Base-by-base conservation (phyloP, 2,888 invertebrate genomes). In the Tetranychus truncatus region DNA sequence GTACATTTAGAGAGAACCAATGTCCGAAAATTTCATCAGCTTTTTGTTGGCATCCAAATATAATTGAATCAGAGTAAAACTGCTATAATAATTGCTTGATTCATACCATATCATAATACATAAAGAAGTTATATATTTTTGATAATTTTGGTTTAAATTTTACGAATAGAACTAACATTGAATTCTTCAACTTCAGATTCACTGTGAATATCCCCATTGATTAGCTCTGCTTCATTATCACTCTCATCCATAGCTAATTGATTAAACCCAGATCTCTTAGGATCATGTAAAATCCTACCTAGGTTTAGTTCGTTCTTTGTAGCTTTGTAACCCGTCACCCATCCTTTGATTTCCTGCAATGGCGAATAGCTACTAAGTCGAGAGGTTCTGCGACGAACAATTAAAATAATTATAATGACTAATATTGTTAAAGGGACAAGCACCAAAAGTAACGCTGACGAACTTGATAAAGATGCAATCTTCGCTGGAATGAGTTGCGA, bases 201-300 rank as follows among this genome's bases (percentile, higher is more conserved):
- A 73, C 77, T 78, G 11, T 76, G 74, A 44, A 77, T 77, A 45
- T 78, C 78, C 2, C 11, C 20, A 8, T 77, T 79, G 78, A 88
- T 88, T 6, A 67, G n/a, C 6, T 67, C 67, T 15, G n/a, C 15
- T n/a, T 45, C 34, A 78, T 87, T 88, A 80, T 88, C 88, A 34
- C 87, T 88, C 81, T 88, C 88, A 79, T 87, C 87, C 15, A 88
- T 87, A 79, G 87, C 87, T 7, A 88, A 86, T 79, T 88, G 85
- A 76, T 88, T 87, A 82, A 89, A 89, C 21, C 85, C 85, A 71
- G 81, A 81, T 76, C 82, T 81, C 74, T 87, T 84, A 66, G 86
- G 82, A 78, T 88, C 66, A 18, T 46, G 34, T 9, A 75, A 20
- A 34, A 66, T 24, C 11, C 75, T n/a, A 6, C 73, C 34, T 5